Evolutionary conservation across 1,140 invertebrate genomes (phyloP), one percentile per base, ranked within the genome.

Genomic region (Pachypeltis micranthus): DNA sequence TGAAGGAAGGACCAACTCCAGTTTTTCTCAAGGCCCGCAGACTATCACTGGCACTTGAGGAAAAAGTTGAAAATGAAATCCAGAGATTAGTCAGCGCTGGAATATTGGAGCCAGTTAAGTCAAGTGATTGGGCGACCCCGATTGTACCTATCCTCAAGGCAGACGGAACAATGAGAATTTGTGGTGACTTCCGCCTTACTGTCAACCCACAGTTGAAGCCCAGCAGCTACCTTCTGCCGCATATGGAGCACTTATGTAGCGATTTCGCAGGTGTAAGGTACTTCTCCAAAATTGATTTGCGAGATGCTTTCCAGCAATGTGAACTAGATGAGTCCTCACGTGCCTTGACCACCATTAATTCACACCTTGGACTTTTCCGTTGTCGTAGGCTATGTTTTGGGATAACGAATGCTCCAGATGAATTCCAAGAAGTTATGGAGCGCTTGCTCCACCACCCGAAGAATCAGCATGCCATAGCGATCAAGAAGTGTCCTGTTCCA

Each of bases 391-490:
- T 61, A n/a, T 24, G n/a, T 3, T 61, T 44, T n/a, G 60, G 60
- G 27, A 61, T 61, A 7, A 51, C 44, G 1, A 47, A 7, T 4
- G 39, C 31, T 2, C 29, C 29, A 2, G 44, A 4, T 1, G 23
- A 25, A 25, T 61, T 61, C 26, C 60, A 61, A 47, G 28, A 61
- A 51, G 60, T 27, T 24, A 10, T 61, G 24, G 60, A 61, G 1
- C 39, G 51, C 12, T 1, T 61, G 23, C 44, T 61, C 39, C 16
- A 1, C 19, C 25, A 47, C n/a, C 16, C 21, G 19, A 34, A 29
- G 16, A 39, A 61, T 26, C 2, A 7, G 3, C 31, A 61, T 25
- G 26, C 47, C 25, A 14, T 2, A 7, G 59, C 59, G 2, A 61
- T 61, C 16, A 61, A 47, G n/a, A 47, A 61, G 2, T 12, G 14